Evolutionary conservation across 2,113 vertebrate genomes (phyloP).

Genomic region (Ptilonorhynchus violaceus): DNA sequence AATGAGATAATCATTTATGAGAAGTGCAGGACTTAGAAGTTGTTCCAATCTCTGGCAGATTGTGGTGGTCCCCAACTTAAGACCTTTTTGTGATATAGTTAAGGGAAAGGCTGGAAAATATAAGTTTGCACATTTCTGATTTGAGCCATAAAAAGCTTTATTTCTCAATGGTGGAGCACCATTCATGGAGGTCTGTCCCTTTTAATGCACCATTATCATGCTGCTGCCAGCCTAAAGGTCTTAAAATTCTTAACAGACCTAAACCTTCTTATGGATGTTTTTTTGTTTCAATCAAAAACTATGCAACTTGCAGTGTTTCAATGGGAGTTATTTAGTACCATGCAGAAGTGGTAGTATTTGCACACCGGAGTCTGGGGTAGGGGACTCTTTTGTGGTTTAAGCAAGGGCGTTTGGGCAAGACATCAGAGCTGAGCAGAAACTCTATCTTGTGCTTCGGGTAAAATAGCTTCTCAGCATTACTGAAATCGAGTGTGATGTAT

Average conservation of each 20-base stretch:
- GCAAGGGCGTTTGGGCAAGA: neutral
- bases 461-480: neutral
- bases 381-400: neutral
- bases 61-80: neutral
- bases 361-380: neutral
- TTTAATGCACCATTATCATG: neutral
- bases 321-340: neutral
- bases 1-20: neutral
- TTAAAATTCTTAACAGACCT: neutral
- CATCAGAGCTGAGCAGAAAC: neutral
- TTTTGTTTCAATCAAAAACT: neutral
- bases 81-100: neutral
- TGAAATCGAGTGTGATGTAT: neutral
- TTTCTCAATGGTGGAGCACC: neutral
- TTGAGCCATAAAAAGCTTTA: neutral
- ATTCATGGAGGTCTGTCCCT: neutral
- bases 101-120: neutral
- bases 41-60: neutral
- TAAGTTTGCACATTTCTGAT: neutral
- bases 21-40: neutral
- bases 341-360: neutral
- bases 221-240: neutral
- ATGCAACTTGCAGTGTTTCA: neutral
- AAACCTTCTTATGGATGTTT: neutral
- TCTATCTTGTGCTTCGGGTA: neutral